Evolutionary conservation across 2,888 invertebrate genomes (phyloP).

Genomic region (Thyatira batis): DNA sequence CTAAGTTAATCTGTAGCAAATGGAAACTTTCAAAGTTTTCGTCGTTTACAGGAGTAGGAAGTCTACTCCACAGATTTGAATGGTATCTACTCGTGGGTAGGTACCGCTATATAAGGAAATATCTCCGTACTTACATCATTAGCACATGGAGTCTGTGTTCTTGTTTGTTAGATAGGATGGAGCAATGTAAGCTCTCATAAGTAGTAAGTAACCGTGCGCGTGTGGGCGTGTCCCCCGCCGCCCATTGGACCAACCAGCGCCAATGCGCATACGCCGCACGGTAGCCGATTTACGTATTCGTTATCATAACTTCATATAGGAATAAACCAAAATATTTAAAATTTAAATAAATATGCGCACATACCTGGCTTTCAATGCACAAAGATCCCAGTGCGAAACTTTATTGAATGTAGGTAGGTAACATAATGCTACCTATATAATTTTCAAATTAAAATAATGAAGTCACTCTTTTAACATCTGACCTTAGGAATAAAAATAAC

Average conservation of each 20-base stretch:
- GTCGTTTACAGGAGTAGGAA: background rate
- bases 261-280: slow-evolving; percentile 78
- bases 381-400: background rate
- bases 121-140: background rate
- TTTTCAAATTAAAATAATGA: slow-evolving; percentile 2
- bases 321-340: no score
- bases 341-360: no score
- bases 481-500: slow-evolving; percentile 52
- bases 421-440: background rate
- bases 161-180: slow-evolving; percentile 2
- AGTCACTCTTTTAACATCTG: slow-evolving; percentile 36
- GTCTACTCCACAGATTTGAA: no score
- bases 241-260: slow-evolving; percentile 71
- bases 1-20: background rate
- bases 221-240: slow-evolving; percentile 67
- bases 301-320: slow-evolving; percentile 6
- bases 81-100: no score
- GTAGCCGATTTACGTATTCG: slow-evolving; percentile 55
- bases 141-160: background rate
- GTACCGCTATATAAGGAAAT: background rate
- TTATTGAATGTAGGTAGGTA: background rate
- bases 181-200: slow-evolving; percentile 16
- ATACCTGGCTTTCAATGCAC: no score
- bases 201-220: slow-evolving; percentile 16
- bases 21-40: background rate